Conservation (phyloP, 2,888 invertebrate genomes). For the Acleris cristana region DNA sequence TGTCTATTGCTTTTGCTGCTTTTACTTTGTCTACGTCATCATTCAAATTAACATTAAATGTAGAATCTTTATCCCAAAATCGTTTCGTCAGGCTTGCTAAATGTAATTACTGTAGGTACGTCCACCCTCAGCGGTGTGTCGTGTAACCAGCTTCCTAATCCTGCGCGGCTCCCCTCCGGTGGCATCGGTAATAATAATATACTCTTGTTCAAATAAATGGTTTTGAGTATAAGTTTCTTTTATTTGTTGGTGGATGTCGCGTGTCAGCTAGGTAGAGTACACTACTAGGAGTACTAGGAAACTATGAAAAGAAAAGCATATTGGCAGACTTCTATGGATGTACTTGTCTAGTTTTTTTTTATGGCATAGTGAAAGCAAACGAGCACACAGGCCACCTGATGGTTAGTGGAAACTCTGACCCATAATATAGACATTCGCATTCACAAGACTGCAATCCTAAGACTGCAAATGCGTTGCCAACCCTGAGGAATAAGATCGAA, state of each 20-base stretch:
- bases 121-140: constrained; percentile 59
- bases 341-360: too few relatives aligned
- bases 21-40: not conserved
- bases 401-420: too few relatives aligned
- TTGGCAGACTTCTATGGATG: too few relatives aligned
- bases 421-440: too few relatives aligned
- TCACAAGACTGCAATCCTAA: too few relatives aligned
- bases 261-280: not conserved
- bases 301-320: not conserved
- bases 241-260: not conserved
- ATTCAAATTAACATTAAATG: not conserved
- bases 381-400: too few relatives aligned
- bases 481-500: too few relatives aligned
- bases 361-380: too few relatives aligned
- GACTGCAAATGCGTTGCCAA: too few relatives aligned
- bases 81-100: constrained; percentile 25
- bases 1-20: too few relatives aligned
- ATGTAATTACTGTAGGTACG: constrained; percentile 34
- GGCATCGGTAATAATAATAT: constrained; percentile 26
- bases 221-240: constrained; percentile 12
- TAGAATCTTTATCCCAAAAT: not conserved
- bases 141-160: constrained; percentile 56
- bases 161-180: constrained; percentile 42
- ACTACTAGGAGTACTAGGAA: not conserved
- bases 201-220: constrained; percentile 19